Evolutionary conservation across 1,140 invertebrate genomes (phyloP).

Genomic region (Paracyclopina nana): DNA sequence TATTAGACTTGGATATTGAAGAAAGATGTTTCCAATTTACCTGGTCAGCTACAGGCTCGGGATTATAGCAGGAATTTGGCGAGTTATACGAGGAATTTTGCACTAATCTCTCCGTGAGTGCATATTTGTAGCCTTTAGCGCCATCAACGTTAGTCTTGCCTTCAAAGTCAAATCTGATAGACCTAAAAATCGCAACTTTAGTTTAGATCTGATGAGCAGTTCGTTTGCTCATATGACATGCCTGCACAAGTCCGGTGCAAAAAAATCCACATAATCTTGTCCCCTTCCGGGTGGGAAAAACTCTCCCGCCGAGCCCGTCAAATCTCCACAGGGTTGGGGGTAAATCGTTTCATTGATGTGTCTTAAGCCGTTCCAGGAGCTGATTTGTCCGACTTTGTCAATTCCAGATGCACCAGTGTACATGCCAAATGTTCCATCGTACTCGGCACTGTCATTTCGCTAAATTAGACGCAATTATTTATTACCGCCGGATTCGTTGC

Average conservation of each 20-base stretch:
- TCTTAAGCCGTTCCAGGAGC: neutral
- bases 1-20: too few species aligned
- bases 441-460: constrained; percentile 9
- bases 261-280: neutral
- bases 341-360: neutral
- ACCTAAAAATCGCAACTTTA: neutral
- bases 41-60: too few species aligned
- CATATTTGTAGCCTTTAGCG: neutral
- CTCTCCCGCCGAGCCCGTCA: neutral
- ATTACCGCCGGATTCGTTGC: neutral
- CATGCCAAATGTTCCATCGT: constrained; percentile 9
- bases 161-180: neutral
- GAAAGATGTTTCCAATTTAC: too few species aligned
- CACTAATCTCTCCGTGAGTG: neutral
- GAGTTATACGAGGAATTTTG: neutral
- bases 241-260: neutral
- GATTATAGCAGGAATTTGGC: neutral
- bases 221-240: neutral
- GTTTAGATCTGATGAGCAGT: neutral
- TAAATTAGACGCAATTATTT: neutral
- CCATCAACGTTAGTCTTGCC: neutral
- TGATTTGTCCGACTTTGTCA: neutral
- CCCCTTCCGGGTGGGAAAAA: neutral
- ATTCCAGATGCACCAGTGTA: constrained; percentile 1
- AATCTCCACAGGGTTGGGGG: neutral